Evolutionary conservation across 2,888 invertebrate species (phyloP), one percentile per base, ranked within the genome.

Genomic region (Eucera pruinosa): DNA sequence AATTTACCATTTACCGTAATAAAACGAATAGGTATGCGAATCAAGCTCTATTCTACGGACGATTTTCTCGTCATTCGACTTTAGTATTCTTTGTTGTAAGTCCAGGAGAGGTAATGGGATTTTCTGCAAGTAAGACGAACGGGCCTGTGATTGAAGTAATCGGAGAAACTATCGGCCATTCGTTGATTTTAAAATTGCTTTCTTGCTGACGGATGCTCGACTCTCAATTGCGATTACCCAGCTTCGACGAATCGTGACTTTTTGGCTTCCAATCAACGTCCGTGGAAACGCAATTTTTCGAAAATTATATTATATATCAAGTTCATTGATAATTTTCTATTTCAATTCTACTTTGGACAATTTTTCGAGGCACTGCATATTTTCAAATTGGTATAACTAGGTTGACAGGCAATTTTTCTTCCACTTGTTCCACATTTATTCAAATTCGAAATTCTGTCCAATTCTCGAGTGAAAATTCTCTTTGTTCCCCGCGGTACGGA

Each of bases 111-210:
- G 61, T 71, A 72, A 78, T 69, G 64, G 64, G 60, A 78, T 78
- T 78, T 50, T 60, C 70, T 54, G 47, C 64, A 43, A 70, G 69
- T 48, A 65, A 60, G 58, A 75, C 57, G 76, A 77, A 58, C 57
- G 68, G 33, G 67, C 9, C 54, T 25, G 61, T 58, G 68, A 76
- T 62, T 54, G 75, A 77, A 77, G 67, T 64, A 67, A 76, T 68
- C 48, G 64, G 43, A 57, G 66, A 47, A 54, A 66, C 73, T 71
- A 71, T 62, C 72, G 62, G 41, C 27, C 30, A 48, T 61, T 73
- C 73, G 55, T 23, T 62, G 70, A 70, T 70, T 78, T 69, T 61
- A 54, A 61, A 70, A 77, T 78, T 66, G 43, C 70, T 77, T 54
- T 54, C 77, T 57, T 50, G 62, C 77, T 54, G 58, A 66, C 52